Evolutionary conservation across 2,888 invertebrate species (phyloP).

Genomic region (Ethmia dodecea): DNA sequence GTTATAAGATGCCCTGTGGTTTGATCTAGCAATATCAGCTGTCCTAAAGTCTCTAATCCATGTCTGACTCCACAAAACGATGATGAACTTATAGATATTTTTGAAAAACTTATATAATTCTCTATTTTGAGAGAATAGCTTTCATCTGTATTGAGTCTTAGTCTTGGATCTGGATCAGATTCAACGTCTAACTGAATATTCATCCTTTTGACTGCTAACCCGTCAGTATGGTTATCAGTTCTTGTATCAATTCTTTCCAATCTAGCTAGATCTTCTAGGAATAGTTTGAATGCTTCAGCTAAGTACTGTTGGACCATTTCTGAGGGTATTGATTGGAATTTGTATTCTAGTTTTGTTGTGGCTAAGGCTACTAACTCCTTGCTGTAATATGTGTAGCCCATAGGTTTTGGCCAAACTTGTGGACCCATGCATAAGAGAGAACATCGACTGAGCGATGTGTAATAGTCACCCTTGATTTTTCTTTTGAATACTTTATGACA

Average conservation of each 20-base stretch:
- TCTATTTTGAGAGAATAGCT: conserved; percentile 80
- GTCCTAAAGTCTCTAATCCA: conserved; percentile 85
- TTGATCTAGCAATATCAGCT: conserved; percentile 85
- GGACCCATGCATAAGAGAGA: conserved; percentile 83
- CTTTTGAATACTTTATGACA: conserved; percentile 43
- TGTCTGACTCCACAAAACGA: conserved; percentile 87
- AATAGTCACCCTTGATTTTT: conserved; percentile 12
- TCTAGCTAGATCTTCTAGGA: conserved; percentile 62
- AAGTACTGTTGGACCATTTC: conserved; percentile 38
- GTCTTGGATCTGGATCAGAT: conserved; percentile 70
- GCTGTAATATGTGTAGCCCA: conserved; percentile 80
- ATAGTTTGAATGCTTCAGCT: conserved; percentile 65
- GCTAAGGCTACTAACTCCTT: conserved; percentile 76
- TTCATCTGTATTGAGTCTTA: conserved; percentile 83
- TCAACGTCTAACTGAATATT: conserved; percentile 69
- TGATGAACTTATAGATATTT: conserved; percentile 66
- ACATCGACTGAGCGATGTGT: conserved; percentile 80
- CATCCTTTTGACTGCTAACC: conserved; percentile 27
- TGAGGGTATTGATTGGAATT: conserved; percentile 52
- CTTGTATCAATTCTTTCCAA: conserved; percentile 54
- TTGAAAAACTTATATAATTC: conserved; percentile 52
- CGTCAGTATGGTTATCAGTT: conserved; percentile 24
- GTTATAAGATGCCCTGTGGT: conserved; percentile 78
- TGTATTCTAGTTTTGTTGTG: conserved; percentile 71
- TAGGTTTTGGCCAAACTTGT: conserved; percentile 87